Conservation (phyloP, 2,888 invertebrate species). For the Pseudanteris insignis region DNA sequence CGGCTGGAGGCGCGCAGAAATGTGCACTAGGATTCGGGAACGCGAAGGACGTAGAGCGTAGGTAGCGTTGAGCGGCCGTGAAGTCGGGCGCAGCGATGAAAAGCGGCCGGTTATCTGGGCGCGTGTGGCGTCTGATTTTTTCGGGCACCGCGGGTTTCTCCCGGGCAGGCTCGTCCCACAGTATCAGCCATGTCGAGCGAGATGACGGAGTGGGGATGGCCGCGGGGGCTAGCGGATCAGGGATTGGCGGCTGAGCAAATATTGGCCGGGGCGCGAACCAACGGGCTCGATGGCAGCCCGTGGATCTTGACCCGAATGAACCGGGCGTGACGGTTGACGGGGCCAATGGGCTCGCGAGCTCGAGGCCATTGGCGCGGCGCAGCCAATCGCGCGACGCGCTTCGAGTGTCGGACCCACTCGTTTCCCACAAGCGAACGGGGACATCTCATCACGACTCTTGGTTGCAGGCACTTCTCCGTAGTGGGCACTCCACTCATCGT, state of each 20-base stretch:
- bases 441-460: conserved; percentile 66
- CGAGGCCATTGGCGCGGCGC: conserved; percentile 36
- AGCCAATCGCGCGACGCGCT: conserved; percentile 48
- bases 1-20: too few relatives aligned
- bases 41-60: too few relatives aligned
- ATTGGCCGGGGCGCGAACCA: conserved; percentile 20
- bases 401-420: conserved; percentile 48
- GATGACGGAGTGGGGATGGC: conserved; percentile 5
- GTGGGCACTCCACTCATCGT: conserved; percentile 66
- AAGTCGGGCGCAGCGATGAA: too few relatives aligned
- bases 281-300: conserved; percentile 16
- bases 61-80: too few relatives aligned
- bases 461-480: conserved; percentile 66
- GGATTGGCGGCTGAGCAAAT: conserved; percentile 23
- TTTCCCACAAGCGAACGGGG: conserved; percentile 65
- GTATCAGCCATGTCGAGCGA: conserved; percentile 15
- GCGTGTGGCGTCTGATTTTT: conserved; percentile 29
- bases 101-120: conserved; percentile 22
- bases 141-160: conserved; percentile 6
- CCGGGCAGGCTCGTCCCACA: conserved; percentile 29
- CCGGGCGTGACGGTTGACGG: conserved; percentile 19
- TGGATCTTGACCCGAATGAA: conserved; percentile 28
- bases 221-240: conserved; percentile 5
- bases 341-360: conserved; percentile 34
- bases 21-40: too few relatives aligned